These are phyloP conservation scores for Tenthredo mesomela DNA, from an alignment of 2,888 invertebrate genomes.

Conservation along the genomic window DNA sequence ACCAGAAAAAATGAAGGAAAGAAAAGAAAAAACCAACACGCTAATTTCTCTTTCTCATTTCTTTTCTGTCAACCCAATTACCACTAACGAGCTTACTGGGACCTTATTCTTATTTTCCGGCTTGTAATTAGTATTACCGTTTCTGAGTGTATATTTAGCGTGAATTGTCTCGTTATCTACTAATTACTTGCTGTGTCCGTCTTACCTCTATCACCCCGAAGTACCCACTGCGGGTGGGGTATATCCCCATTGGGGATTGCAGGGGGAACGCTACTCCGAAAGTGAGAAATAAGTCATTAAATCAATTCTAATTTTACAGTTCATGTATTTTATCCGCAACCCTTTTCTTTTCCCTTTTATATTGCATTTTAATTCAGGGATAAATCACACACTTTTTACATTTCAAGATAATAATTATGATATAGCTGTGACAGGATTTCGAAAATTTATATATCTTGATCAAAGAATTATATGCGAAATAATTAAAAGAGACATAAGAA, in stretches of 20 bases:
- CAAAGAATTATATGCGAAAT: neutral
- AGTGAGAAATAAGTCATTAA: constrained; percentile 12
- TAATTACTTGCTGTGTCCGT: constrained; percentile 20
- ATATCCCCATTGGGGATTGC: neutral
- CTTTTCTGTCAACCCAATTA: constrained; percentile 48
- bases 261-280: neutral
- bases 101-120: constrained; percentile 31
- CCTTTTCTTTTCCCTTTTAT: neutral
- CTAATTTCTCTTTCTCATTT: constrained; percentile 49
- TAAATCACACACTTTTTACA: neutral
- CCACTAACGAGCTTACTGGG: constrained; percentile 47
- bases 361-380: neutral
- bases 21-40: neutral
- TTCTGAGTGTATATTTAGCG: constrained; percentile 31
- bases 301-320: neutral
- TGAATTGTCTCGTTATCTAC: constrained; percentile 44
- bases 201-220: neutral
- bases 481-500: neutral
- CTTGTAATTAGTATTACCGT: constrained; percentile 46
- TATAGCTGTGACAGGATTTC: neutral
- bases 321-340: neutral
- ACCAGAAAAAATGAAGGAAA: neutral
- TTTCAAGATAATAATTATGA: neutral
- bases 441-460: neutral
- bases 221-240: neutral